A percentile compares a stretch with the other conserved stretches of the same genome.
phyloP scores from a whole-genome alignment of 2,797 vertebrate species.

The Myotis vivesi region DNA sequence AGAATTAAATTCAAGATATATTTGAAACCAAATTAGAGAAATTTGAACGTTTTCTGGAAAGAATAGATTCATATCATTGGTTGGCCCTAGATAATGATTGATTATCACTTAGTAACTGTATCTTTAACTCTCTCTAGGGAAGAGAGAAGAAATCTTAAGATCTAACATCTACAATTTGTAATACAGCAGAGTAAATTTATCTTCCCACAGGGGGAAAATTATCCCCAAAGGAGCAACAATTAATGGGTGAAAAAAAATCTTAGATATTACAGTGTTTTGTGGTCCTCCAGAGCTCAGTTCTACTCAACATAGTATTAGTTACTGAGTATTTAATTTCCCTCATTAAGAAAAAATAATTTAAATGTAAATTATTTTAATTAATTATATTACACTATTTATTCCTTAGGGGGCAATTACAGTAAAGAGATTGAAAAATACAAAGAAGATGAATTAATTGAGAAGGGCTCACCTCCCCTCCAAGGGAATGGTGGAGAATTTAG shows the following conservation, averaged over 20 bases:
- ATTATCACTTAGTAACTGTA: background rate
- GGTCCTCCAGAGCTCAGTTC: background rate
- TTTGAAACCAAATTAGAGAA: background rate
- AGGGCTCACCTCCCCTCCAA: background rate
- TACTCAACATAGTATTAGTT: background rate
- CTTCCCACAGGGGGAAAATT: background rate
- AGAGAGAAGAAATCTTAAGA: background rate
- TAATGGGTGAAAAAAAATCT: background rate
- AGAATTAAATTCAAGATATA: background rate
- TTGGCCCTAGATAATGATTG: background rate
- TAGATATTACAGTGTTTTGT: background rate
- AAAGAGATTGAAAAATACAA: background rate
- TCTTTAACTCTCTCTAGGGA: background rate
- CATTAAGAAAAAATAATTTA: background rate
- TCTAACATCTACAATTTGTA: background rate
- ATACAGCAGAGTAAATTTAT: background rate
- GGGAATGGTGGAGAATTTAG: background rate
- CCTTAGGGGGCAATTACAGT: background rate
- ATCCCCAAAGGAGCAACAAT: background rate
- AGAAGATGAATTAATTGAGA: background rate
- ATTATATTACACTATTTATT: background rate
- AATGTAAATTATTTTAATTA: conserved; percentile 18
- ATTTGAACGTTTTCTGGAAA: background rate
- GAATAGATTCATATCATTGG: background rate
- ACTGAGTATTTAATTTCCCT: background rate